Base-by-base conservation (phyloP, 2,113 vertebrate genomes). In the Zosterops borbonicus region DNA sequence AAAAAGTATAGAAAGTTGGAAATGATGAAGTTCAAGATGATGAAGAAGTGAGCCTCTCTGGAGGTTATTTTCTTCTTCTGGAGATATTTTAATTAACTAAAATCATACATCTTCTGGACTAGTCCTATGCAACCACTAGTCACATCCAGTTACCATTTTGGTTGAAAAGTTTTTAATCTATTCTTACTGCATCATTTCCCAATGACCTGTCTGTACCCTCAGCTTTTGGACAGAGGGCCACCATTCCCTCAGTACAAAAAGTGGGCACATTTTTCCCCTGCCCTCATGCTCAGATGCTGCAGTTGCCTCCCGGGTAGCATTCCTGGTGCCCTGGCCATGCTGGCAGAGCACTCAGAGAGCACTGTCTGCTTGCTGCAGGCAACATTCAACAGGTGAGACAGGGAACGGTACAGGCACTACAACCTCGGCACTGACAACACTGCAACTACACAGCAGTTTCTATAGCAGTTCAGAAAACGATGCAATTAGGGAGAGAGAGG, bases 301-400 rank as follows among this genome's bases (percentile, higher is more conserved):
- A 44, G 27, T 4, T 52, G 23, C 16, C 53, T 55, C 27, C 9
- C 0, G 0, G 19, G 17, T 2, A 2, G 24, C 3, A 3, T 21
- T 31, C 20, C 33, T 27, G 64, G 24, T 65, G 28, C 23, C 31
- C 16, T 2, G 9, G 41, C 41, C 37, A 3, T 11, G 33, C 33
- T 59, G 60, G 52, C 18, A 55, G 80, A 74, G 20, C 23, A 11
- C 33, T 15, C 31, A 23, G 44, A 52, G 39, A 81, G 47, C 31
- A 3, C 22, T 21, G 10, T 1, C 29, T 60, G 37, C 6, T n/a
- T 70, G 47, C 67, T 33, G 16, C 55, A 62, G 55, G 31, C 18
- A 82, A 22, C 27, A 52, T 11, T 6, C 58, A 63, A 50, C 23
- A 69, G 58, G n/a, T 35, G 73, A 81, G 37, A 3, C 41, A 60